A percentile compares a stretch with the other conserved stretches of the same genome.
phyloP scores from a whole-genome alignment of 2,888 invertebrate species.

The Ormyrus nitidulus region DNA sequence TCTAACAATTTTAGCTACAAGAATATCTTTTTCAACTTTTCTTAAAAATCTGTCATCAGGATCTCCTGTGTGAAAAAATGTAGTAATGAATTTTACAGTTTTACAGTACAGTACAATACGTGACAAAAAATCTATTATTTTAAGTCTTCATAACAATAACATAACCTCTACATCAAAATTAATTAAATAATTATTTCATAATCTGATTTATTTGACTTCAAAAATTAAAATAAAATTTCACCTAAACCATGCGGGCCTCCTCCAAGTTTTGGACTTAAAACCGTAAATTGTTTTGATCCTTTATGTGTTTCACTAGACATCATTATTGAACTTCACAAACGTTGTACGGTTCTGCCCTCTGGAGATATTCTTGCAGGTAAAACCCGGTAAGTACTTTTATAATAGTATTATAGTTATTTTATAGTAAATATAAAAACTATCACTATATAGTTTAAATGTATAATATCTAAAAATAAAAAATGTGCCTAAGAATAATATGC shows the following conservation, averaged over 20 bases:
- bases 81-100: constrained; percentile 1
- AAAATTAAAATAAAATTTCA: constrained; percentile 62
- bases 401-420: too few species aligned
- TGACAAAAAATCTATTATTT: background rate
- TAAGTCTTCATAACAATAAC: background rate
- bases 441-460: too few species aligned
- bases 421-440: too few species aligned
- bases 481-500: too few species aligned
- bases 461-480: too few species aligned
- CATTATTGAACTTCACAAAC: constrained; percentile 13
- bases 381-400: too few species aligned
- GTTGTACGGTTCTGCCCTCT: background rate
- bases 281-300: constrained; percentile 59
- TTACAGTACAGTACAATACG: background rate
- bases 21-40: constrained; percentile 90
- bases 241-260: constrained; percentile 80
- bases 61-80: constrained; percentile 81
- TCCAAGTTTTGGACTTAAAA: constrained; percentile 75
- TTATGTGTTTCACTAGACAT: constrained; percentile 49
- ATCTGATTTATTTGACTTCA: background rate
- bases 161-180: background rate
- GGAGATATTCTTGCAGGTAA: too few species aligned
- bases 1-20: constrained; percentile 93
- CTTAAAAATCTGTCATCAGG: constrained; percentile 89
- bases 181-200: background rate